phyloP scores from a whole-genome alignment of 2,797 vertebrate species.

The Setipinna tenuifilis region DNA sequence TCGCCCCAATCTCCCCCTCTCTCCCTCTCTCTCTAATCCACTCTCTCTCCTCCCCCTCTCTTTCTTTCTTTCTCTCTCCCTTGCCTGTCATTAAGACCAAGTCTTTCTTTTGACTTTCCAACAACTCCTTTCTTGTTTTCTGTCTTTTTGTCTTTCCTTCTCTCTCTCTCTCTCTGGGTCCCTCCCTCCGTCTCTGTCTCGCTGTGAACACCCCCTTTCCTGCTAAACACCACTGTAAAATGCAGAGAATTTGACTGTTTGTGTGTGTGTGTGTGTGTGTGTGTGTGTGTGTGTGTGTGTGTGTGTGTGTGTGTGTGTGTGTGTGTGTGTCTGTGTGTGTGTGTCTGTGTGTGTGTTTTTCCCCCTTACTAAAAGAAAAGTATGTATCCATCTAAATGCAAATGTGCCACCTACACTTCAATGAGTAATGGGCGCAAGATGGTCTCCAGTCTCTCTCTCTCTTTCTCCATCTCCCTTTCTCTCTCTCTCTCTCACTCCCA shows the following conservation, averaged over 20 bases:
- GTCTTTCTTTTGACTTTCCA: conserved; percentile 23
- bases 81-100: conserved; percentile 16
- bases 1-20: conserved; percentile 36
- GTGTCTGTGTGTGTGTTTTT: no score
- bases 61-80: conserved; percentile 33
- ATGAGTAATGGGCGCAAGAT: conserved; percentile 44
- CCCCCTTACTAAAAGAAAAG: conserved; percentile 70
- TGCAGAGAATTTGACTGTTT: conserved; percentile 58
- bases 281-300: conserved; percentile 5
- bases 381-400: conserved; percentile 82
- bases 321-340: conserved; percentile 8
- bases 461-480: conserved; percentile 30
- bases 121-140: conserved; percentile 32
- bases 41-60: conserved; percentile 20
- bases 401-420: conserved; percentile 68
- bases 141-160: neutral
- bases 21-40: conserved; percentile 47
- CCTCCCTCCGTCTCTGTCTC: conserved; percentile 30
- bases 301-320: neutral
- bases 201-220: conserved; percentile 30
- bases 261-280: neutral
- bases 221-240: conserved; percentile 41
- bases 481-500: neutral
- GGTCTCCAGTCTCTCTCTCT: conserved; percentile 36
- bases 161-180: conserved; percentile 14